Base-by-base conservation (phyloP, 2,888 invertebrate genomes). In the Pristionchus japonicus region DNA sequence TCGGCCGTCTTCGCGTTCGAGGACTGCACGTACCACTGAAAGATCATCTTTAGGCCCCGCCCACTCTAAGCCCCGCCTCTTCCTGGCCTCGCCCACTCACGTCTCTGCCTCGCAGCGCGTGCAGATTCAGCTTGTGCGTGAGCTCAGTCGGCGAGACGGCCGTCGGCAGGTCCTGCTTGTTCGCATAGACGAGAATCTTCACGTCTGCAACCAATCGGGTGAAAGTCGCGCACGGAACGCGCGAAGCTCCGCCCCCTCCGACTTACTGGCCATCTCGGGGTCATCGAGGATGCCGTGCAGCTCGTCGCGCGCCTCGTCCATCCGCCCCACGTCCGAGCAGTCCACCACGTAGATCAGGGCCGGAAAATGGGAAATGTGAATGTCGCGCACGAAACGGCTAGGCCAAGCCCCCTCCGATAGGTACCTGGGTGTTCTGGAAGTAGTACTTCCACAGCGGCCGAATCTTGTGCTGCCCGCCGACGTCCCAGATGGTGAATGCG, bases 381-480 rank as follows among this genome's bases (percentile, higher is more conserved):
- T 27, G 52, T 49, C 4, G n/a, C 74, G n/a, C 87, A 52, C 37
- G 17, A 47, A 67, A 34, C 9, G 20, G 20, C 13, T 20, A 34
- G 47, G 6, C 7, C 31, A 23, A 3, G 1, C 49, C 49, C 47
- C 27, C 52, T 15, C 37, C 52, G 27, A 31, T 47, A 2, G 3
- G 52, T 64, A 87, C 87, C 61, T 87, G 87, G 17, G 88, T 83
- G 64, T 88, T 64, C 67, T 88, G 88, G 83, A 82, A 88, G 88
- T 88, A 88, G 31, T 88, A 88, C 83, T 88, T 88, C 88, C 88
- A 88, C 11, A 88, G 88, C 1, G 88, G 77, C 17, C 88, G 82
- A 57, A 88, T 88, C 88, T 88, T 88, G 52, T 40, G 52, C 83
- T 88, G 88, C n/a, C 88, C 88, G 17, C 88, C 88, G n/a, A 88